These are phyloP conservation scores for Plusia festucae DNA, from an alignment of 2,888 invertebrate species.

Conservation along the genomic window DNA sequence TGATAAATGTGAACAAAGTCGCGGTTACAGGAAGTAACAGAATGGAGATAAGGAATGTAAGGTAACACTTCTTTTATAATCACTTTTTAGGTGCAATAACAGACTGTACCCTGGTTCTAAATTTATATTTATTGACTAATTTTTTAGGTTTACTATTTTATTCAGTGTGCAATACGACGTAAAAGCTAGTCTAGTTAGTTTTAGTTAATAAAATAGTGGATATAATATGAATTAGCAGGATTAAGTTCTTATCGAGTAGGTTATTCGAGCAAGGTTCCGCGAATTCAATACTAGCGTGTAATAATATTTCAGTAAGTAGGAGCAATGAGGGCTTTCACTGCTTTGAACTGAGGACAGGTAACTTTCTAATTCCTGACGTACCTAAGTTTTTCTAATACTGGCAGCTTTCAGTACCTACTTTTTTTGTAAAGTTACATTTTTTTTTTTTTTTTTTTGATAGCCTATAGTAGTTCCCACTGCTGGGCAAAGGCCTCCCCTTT, in stretches of 20 bases:
- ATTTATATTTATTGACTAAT: too few species aligned
- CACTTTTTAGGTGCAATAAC: too few species aligned
- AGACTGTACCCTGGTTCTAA: too few species aligned
- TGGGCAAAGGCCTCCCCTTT: too few species aligned
- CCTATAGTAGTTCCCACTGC: too few species aligned
- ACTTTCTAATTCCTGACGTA: background rate
- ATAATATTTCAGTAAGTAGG: constrained; percentile 5
- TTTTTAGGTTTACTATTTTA: background rate
- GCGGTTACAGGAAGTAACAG: too few species aligned
- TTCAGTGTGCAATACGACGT: background rate
- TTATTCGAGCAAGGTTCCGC: constrained; percentile 8
- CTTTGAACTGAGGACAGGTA: background rate
- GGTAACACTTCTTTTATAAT: too few species aligned
- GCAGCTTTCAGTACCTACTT: background rate
- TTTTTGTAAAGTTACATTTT: background rate
- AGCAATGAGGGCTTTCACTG: background rate
- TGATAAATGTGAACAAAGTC: too few species aligned
- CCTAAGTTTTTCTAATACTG: background rate
- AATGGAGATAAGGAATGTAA: too few species aligned
- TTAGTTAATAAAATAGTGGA: too few species aligned
- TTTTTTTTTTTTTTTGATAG: too few species aligned
- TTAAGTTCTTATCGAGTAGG: constrained; percentile 7
- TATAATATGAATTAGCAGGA: constrained; percentile 6
- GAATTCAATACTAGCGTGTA: constrained; percentile 8
- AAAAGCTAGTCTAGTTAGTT: constrained; percentile 5